Percentiles rank a stretch among this genome's conserved stretches.
These are phyloP conservation scores for Phthorimaea operculella DNA, from an alignment of 1,140 invertebrate genomes.

Conservation along the genomic window DNA sequence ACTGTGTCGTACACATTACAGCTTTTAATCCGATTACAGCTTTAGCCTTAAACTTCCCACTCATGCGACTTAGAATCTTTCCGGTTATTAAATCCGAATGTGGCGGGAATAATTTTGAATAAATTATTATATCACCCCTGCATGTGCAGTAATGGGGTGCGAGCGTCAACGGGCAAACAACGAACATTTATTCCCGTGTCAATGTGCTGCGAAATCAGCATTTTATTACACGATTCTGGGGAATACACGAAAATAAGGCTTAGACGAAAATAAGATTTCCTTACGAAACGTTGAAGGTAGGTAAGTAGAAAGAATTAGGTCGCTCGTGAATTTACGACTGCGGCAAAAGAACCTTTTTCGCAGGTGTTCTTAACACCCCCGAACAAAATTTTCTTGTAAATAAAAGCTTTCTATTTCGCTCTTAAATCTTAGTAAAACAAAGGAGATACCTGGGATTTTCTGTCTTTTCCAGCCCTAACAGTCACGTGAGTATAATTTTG, in stretches of 20 bases:
- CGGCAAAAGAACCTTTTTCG: too few species aligned
- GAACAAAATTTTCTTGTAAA: too few species aligned
- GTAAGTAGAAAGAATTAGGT: too few species aligned
- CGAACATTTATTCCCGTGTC: not conserved
- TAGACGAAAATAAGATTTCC: too few species aligned
- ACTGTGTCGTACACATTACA: too few species aligned
- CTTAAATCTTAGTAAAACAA: not conserved
- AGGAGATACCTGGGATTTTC: not conserved
- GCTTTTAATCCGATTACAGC: conserved; percentile 31
- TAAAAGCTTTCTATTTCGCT: too few species aligned
- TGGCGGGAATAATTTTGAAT: conserved; percentile 39
- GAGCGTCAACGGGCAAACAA: not conserved
- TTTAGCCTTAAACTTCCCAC: conserved; percentile 50
- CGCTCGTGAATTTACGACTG: too few species aligned
- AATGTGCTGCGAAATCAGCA: not conserved
- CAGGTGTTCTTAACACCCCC: too few species aligned
- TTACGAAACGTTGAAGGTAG: too few species aligned
- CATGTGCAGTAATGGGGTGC: not conserved
- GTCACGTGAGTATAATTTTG: not conserved
- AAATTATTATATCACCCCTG: conserved; percentile 26
- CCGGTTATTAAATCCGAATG: conserved; percentile 49
- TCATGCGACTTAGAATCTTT: conserved; percentile 53
- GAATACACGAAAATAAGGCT: too few species aligned
- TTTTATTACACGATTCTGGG: not conserved
- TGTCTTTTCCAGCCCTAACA: not conserved